Percentiles rank a stretch among this genome's conserved stretches.
Conservation (phyloP, 2,888 invertebrate genomes). For the Pristionchus fissidentatus region DNA sequence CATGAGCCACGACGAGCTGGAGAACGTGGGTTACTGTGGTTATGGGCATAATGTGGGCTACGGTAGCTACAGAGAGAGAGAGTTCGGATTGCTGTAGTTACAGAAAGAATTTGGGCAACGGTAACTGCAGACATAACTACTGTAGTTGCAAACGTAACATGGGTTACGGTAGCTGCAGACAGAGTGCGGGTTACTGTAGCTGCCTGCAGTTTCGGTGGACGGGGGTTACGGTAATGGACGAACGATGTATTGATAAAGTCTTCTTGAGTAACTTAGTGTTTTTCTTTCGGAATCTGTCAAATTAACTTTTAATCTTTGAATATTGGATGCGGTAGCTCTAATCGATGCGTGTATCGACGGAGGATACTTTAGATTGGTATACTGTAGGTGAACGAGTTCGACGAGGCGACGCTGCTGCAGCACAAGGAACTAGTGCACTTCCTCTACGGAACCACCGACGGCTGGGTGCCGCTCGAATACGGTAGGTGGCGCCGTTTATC, state of each 20-base stretch:
- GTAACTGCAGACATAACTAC: too few relatives aligned
- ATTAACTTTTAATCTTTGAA: too few relatives aligned
- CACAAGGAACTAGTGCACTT: conserved; percentile 57
- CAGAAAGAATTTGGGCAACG: background rate
- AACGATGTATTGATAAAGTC: too few relatives aligned
- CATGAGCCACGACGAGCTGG: conserved; percentile 66
- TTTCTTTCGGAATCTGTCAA: too few relatives aligned
- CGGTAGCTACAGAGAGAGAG: too few relatives aligned
- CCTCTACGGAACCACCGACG: conserved; percentile 65
- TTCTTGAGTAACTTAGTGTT: too few relatives aligned
- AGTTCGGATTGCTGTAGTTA: too few relatives aligned
- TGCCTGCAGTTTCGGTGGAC: too few relatives aligned
- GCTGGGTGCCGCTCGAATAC: conserved; percentile 65
- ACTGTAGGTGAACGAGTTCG: conserved; percentile 50
- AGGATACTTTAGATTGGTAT: background rate
- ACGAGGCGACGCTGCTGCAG: conserved; percentile 53
- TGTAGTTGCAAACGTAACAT: background rate
- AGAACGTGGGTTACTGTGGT: conserved; percentile 52
- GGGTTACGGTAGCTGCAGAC: background rate
- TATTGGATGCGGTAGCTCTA: too few relatives aligned
- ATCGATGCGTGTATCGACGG: background rate
- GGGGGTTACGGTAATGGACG: background rate
- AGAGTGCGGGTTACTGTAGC: background rate
- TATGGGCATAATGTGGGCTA: too few relatives aligned
- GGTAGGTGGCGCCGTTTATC: conserved; percentile 53